Percentiles rank a stretch among this genome's conserved stretches.
phyloP scores from a whole-genome alignment of 2,888 invertebrate genomes.

The Alloscopus bannaensis region DNA sequence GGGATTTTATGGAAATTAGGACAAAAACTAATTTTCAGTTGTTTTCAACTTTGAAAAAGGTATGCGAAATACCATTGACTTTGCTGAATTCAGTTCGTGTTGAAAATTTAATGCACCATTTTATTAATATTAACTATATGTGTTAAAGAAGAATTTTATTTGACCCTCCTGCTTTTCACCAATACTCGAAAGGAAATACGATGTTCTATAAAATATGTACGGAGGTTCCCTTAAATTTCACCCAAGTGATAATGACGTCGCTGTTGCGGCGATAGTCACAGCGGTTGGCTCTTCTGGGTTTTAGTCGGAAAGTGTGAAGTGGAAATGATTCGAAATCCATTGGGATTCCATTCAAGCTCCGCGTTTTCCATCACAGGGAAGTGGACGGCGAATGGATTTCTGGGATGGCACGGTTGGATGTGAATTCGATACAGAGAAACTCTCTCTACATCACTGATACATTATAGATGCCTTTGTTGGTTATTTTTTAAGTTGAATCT shows the following conservation, averaged over 20 bases:
- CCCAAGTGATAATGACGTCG: constrained; percentile 12
- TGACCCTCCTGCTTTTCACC: not conserved
- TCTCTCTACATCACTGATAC: constrained; percentile 17
- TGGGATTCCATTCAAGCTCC: constrained; percentile 60
- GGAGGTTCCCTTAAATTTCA: constrained; percentile 12
- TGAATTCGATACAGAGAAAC: constrained; percentile 43
- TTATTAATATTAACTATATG: constrained; percentile 18
- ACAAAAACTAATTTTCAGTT: too few species aligned
- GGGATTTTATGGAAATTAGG: constrained; percentile 72
- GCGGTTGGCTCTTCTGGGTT: constrained; percentile 6
- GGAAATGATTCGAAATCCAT: constrained; percentile 64
- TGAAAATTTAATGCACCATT: constrained; percentile 18
- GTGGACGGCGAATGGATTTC: constrained; percentile 39
- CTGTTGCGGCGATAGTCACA: constrained; percentile 1
- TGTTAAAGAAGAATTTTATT: not conserved
- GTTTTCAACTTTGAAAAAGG: too few species aligned
- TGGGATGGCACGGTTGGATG: constrained; percentile 24
- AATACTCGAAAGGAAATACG: not conserved
- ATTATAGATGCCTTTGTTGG: constrained; percentile 45
- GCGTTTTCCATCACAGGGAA: constrained; percentile 49
- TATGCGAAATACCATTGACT: too few species aligned
- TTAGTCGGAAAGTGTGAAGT: constrained; percentile 53
- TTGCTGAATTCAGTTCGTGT: too few species aligned
- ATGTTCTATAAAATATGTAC: constrained; percentile 12
- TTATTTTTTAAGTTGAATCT: constrained; percentile 5